These are phyloP conservation scores for Puffinus mauretanicus DNA, from an alignment of 2,113 vertebrate species.

Conservation along the genomic window DNA sequence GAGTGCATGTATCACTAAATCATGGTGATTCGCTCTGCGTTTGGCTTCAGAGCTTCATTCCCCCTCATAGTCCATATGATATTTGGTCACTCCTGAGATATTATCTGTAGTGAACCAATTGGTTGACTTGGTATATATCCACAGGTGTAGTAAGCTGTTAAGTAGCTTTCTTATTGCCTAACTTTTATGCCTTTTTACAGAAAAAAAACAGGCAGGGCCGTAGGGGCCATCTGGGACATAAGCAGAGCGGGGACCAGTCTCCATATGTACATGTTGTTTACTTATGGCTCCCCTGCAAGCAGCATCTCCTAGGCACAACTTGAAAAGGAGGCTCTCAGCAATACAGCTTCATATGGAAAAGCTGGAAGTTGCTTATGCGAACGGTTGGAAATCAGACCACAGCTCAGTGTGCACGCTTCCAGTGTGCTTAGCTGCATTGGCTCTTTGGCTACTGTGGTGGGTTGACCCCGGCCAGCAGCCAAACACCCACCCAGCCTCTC, in stretches of 20 bases:
- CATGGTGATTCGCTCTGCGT: not conserved
- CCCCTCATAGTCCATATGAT: not conserved
- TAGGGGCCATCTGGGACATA: accelerated
- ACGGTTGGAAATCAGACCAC: not conserved
- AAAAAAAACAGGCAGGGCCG: not conserved
- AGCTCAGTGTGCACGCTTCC: not conserved
- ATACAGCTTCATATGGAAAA: not conserved
- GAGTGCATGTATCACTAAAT: not conserved
- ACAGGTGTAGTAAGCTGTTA: not conserved
- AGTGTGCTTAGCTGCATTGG: not conserved
- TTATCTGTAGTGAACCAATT: not conserved
- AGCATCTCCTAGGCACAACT: not conserved
- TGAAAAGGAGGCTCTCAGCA: not conserved
- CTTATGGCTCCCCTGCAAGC: not conserved
- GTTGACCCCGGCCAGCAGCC: not conserved
- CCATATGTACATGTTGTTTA: not conserved
- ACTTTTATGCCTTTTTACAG: not conserved
- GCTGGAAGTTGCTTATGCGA: not conserved
- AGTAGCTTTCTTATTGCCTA: not conserved
- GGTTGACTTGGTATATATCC: not conserved
- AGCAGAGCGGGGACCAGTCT: not conserved
- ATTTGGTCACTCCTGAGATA: not conserved
- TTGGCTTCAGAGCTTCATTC: not conserved
- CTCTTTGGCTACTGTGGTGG: not conserved
- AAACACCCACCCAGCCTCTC: not conserved